A percentile compares a stretch with the other conserved stretches of the same genome.
Conservation (phyloP, 2,888 invertebrate genomes). For the Frankliniella intonsa region DNA sequence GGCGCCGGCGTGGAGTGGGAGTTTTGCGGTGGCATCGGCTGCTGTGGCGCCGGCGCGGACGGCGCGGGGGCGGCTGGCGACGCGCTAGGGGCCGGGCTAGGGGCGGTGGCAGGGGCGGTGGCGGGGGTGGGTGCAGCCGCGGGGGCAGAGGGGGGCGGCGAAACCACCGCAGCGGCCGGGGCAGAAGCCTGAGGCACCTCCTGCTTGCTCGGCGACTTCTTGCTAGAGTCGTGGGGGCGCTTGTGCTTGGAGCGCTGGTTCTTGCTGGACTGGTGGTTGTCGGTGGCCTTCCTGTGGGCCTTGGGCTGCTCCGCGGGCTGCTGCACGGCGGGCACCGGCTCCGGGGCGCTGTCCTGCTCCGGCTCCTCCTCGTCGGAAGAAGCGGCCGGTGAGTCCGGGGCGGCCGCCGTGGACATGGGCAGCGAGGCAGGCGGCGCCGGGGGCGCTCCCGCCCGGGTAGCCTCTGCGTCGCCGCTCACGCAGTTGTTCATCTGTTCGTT, state of each 20-base stretch:
- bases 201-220: not conserved
- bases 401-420: not conserved
- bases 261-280: not conserved
- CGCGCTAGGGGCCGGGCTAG: not conserved
- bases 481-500: slow-evolving; percentile 20
- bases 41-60: not conserved
- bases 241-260: slow-evolving; percentile 5
- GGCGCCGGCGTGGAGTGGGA: not conserved
- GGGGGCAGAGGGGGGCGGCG: not conserved
- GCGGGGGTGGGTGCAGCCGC: not conserved
- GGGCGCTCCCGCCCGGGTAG: not conserved
- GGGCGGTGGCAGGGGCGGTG: not conserved
- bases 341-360: not conserved
- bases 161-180: not conserved
- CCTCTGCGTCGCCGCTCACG: not conserved
- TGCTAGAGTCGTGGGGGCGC: not conserved
- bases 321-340: not conserved
- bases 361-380: not conserved
- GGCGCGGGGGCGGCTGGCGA: not conserved
- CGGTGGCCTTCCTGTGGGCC: not conserved
- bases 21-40: not conserved
- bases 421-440: not conserved
- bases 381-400: not conserved
- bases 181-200: not conserved
- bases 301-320: not conserved